Conservation (phyloP, 2,888 invertebrate genomes). For the Eucera pruinosa region DNA sequence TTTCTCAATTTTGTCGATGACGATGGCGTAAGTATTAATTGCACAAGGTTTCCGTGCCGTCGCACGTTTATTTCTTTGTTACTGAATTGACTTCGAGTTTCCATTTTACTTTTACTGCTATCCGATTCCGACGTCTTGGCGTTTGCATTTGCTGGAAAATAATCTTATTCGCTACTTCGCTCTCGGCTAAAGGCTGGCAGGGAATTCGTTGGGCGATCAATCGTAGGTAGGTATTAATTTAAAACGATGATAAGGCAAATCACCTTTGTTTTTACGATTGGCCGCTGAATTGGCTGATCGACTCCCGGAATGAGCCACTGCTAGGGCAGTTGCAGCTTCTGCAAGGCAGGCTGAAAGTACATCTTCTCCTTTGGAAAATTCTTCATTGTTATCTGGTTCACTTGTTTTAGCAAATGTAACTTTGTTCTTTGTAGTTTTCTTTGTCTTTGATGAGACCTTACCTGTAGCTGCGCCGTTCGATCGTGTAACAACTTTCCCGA, state of each 20-base stretch:
- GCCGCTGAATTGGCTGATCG: conserved; percentile 66
- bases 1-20: conserved; percentile 87
- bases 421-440: conserved; percentile 76
- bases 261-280: conserved; percentile 77
- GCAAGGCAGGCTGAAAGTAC: conserved; percentile 82
- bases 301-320: conserved; percentile 71
- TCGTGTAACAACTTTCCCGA: conserved; percentile 70
- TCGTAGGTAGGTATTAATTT: too few species aligned
- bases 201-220: too few species aligned
- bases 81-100: conserved; percentile 75
- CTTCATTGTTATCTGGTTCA: conserved; percentile 66
- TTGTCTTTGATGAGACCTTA: conserved; percentile 75
- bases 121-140: conserved; percentile 63
- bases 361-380: conserved; percentile 75
- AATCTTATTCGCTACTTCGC: neutral
- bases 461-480: conserved; percentile 68
- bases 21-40: conserved; percentile 87
- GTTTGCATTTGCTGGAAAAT: conserved; percentile 69
- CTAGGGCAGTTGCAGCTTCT: conserved; percentile 81
- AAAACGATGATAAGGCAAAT: too few species aligned
- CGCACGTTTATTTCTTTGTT: conserved; percentile 86
- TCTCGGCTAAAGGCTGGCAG: too few species aligned
- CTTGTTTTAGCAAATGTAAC: conserved; percentile 69
- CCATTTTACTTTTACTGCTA: conserved; percentile 73
- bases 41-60: conserved; percentile 87